These are phyloP conservation scores for Cirrhinus mrigala DNA, from an alignment of 2,797 vertebrate genomes.

Conservation along the genomic window DNA sequence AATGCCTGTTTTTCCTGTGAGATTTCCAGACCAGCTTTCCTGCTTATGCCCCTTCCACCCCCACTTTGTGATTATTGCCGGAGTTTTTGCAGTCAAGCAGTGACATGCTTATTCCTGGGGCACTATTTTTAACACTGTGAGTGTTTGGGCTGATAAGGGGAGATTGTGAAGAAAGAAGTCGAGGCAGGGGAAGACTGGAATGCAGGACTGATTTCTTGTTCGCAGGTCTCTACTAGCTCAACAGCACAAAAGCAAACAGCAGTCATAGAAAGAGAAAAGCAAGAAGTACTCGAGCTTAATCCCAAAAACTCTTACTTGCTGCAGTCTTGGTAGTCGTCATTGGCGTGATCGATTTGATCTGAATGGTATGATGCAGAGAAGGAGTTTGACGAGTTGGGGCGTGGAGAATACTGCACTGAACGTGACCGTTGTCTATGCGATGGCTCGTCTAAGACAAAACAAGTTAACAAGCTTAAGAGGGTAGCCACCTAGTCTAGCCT, in stretches of 20 bases:
- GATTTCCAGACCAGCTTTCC: conserved; percentile 51
- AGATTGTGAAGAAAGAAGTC: conserved; percentile 68
- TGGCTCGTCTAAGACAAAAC: conserved; percentile 68
- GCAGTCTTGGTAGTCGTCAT: conserved; percentile 68
- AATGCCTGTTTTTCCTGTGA: conserved; percentile 45
- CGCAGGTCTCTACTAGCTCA: conserved; percentile 76
- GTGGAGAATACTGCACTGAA: conserved; percentile 90
- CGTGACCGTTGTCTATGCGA: conserved; percentile 85
- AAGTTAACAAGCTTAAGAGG: not conserved
- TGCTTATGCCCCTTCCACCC: conserved; percentile 50
- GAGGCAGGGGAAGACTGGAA: conserved; percentile 70
- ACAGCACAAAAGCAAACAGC: conserved; percentile 51
- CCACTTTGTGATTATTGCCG: conserved; percentile 59
- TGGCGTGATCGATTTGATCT: conserved; percentile 68
- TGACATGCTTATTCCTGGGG: conserved; percentile 68
- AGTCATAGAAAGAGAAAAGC: not conserved
- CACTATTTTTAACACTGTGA: conserved; percentile 78
- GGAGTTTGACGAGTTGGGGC: conserved; percentile 85
- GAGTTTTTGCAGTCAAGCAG: conserved; percentile 70
- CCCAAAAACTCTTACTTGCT: conserved; percentile 70
- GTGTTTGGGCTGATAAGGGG: conserved; percentile 75
- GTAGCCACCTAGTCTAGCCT: conserved; percentile 13
- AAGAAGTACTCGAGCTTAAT: not conserved
- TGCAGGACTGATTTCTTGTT: conserved; percentile 69
- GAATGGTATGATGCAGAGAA: conserved; percentile 73